These are phyloP conservation scores for Neoitamus cyanurus DNA, from an alignment of 2,888 invertebrate genomes.

Conservation along the genomic window DNA sequence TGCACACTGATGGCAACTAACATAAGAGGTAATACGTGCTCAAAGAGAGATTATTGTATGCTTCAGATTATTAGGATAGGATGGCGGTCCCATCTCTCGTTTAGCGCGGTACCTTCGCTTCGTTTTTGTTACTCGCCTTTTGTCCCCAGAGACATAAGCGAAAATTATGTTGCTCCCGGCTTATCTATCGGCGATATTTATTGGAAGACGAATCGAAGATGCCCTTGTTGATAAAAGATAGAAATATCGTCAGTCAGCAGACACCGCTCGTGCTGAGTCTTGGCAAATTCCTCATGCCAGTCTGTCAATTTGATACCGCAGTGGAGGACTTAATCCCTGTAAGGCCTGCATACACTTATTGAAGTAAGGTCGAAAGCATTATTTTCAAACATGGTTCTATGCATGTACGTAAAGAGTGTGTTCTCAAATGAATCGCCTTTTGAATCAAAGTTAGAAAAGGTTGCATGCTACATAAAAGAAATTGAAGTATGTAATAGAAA, in stretches of 20 bases:
- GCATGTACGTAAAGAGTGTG: too few relatives aligned
- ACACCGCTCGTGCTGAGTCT: background rate
- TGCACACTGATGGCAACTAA: slow-evolving; percentile 40
- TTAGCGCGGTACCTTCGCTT: background rate
- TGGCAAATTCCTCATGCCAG: background rate
- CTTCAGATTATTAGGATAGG: slow-evolving; percentile 49
- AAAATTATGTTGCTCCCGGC: background rate
- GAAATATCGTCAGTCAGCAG: background rate
- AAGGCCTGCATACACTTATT: background rate
- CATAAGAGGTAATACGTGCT: slow-evolving; percentile 52
- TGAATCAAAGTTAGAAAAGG: too few relatives aligned
- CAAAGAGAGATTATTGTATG: slow-evolving; percentile 51
- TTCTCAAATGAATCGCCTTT: too few relatives aligned
- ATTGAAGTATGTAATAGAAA: too few relatives aligned
- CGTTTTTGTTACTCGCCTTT: background rate
- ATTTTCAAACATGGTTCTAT: too few relatives aligned
- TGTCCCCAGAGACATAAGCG: background rate
- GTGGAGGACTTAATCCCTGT: background rate
- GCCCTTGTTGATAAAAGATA: background rate
- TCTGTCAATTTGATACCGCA: background rate
- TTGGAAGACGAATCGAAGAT: background rate
- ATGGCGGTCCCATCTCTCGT: background rate
- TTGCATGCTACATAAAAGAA: too few relatives aligned
- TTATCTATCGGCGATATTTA: background rate
- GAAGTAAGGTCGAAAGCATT: background rate